A percentile compares a stretch with the other conserved stretches of the same genome.
phyloP scores from a whole-genome alignment of 1,140 invertebrate genomes.

The Planococcus citri region DNA sequence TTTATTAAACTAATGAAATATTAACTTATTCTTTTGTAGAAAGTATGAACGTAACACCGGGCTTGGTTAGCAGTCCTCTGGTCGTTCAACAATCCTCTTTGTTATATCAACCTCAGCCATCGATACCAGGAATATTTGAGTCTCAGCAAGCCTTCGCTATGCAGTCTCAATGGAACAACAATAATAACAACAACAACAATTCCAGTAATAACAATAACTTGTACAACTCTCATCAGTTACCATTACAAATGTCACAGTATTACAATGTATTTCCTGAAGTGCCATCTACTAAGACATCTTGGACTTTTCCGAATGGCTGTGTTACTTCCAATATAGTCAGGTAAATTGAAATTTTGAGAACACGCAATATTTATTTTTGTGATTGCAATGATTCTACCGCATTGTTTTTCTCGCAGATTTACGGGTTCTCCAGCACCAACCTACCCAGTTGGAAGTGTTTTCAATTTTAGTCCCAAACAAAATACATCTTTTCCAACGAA shows the following conservation, averaged over 20 bases:
- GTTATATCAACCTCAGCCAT: neutral
- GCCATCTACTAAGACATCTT: neutral
- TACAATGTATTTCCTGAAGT: slow-evolving; percentile 10
- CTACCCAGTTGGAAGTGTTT: neutral
- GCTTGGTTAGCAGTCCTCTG: neutral
- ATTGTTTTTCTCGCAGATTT: neutral
- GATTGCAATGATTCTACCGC: neutral
- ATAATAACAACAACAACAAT: neutral
- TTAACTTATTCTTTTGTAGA: neutral
- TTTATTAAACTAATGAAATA: too few species aligned
- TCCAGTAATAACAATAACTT: neutral
- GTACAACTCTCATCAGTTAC: neutral
- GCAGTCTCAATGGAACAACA: neutral
- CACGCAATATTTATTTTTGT: neutral
- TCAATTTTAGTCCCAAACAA: neutral
- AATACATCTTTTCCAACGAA: neutral
- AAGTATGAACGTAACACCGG: neutral
- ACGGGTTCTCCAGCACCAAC: neutral
- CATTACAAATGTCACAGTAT: slow-evolving; percentile 9
- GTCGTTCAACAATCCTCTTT: neutral
- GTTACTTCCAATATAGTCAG: slow-evolving; percentile 7
- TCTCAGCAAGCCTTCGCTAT: neutral
- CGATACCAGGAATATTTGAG: neutral
- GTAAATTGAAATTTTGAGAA: neutral
- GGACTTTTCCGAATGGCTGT: slow-evolving; percentile 12